A percentile compares a stretch with the other conserved stretches of the same genome.
These are phyloP conservation scores for Ploceus nigricollis DNA, from an alignment of 2,113 vertebrate species.

Conservation along the genomic window DNA sequence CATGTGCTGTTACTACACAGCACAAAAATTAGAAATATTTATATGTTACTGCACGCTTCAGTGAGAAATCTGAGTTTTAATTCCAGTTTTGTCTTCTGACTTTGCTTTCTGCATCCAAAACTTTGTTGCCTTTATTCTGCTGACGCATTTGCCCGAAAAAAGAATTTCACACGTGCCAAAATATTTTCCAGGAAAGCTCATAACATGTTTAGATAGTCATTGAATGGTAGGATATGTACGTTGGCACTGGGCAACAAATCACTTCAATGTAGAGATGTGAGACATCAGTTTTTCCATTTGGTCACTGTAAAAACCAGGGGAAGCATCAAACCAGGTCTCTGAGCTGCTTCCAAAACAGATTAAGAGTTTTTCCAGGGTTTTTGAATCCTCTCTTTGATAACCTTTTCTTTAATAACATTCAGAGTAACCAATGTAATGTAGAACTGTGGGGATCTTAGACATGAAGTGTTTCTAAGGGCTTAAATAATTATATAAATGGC, in stretches of 20 bases:
- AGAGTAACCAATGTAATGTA: background rate
- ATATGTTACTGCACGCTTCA: background rate
- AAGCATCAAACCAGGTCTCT: background rate
- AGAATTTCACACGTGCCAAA: background rate
- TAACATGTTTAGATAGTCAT: background rate
- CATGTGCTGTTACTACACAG: fast-evolving
- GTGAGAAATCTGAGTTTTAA: background rate
- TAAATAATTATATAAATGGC: background rate
- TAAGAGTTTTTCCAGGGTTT: background rate
- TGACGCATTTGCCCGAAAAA: background rate
- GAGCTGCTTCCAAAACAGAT: background rate
- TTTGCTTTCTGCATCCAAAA: background rate
- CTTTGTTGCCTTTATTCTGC: background rate
- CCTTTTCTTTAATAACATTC: background rate
- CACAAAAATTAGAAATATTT: background rate
- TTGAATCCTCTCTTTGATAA: background rate
- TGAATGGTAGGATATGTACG: background rate
- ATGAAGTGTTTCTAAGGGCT: background rate
- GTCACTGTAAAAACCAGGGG: background rate
- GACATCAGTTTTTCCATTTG: background rate
- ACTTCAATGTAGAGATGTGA: background rate
- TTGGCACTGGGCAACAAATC: background rate
- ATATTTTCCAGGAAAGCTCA: background rate
- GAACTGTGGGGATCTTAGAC: background rate
- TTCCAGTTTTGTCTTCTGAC: background rate